Evolutionary conservation across 2,797 vertebrate species (phyloP).

Genomic region (Microcaecilia unicolor): DNA sequence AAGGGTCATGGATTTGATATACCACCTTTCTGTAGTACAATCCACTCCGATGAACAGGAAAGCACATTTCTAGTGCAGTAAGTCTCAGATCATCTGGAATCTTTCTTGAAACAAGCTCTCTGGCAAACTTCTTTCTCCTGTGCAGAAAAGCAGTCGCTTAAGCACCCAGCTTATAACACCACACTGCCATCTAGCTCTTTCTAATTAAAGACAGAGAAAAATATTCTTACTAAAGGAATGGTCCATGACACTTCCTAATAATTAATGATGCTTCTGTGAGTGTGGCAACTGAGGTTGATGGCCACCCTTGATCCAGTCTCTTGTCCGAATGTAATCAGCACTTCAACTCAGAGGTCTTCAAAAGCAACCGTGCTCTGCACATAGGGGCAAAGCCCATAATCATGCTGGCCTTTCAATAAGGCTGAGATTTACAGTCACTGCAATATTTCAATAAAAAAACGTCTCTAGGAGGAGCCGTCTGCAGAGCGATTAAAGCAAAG

Average conservation of each 20-base stretch:
- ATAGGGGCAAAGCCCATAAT: slow-evolving; percentile 3
- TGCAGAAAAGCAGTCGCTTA: too few species aligned
- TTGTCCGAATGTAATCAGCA: too few species aligned
- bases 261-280: background rate
- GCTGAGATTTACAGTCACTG: background rate
- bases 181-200: rapidly evolving
- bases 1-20: too few species aligned
- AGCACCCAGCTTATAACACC: too few species aligned
- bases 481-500: slow-evolving; percentile 14
- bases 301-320: too few species aligned
- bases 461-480: slow-evolving; percentile 3
- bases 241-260: too few species aligned
- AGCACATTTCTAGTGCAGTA: background rate
- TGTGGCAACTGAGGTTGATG: background rate
- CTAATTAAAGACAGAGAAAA: too few species aligned
- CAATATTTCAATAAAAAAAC: slow-evolving; percentile 13
- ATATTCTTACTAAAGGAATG: too few species aligned
- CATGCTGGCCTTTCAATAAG: background rate
- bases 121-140: rapidly evolving
- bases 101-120: too few species aligned
- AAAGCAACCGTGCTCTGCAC: background rate
- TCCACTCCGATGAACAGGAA: too few species aligned
- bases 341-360: background rate
- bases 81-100: background rate
- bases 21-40: too few species aligned